Evolutionary conservation across 1,140 invertebrate species (phyloP).

Genomic region (Bombyx mori): DNA sequence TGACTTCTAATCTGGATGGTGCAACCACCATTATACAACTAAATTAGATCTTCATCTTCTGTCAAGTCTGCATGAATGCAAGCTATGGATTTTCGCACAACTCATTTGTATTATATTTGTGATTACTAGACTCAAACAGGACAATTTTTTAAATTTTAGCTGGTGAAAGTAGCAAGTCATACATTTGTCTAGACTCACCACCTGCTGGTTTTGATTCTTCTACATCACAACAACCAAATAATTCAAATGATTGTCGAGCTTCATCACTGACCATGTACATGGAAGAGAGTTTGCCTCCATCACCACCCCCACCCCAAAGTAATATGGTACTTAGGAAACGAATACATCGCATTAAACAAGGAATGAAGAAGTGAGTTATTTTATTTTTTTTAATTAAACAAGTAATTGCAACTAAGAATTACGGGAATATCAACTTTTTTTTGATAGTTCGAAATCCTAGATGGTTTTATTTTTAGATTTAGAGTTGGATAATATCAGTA

Average conservation of each 20-base stretch:
- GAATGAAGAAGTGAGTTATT: slow-evolving; percentile 82
- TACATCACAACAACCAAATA: slow-evolving; percentile 50
- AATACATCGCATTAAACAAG: slow-evolving; percentile 88
- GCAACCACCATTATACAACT: too few species aligned
- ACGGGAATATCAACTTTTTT: too few species aligned
- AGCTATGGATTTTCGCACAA: too few species aligned
- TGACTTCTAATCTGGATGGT: too few species aligned
- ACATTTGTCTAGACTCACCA: slow-evolving; percentile 75
- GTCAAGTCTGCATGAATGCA: too few species aligned
- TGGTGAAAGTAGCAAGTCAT: slow-evolving; percentile 75
- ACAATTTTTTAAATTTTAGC: slow-evolving; percentile 46
- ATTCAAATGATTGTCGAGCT: slow-evolving; percentile 53
- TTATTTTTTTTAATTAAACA: not conserved
- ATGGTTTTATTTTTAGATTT: too few species aligned
- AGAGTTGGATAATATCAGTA: too few species aligned
- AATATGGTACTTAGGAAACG: slow-evolving; percentile 88
- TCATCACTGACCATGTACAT: slow-evolving; percentile 63
- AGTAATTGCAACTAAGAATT: too few species aligned
- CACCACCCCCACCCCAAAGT: slow-evolving; percentile 79
- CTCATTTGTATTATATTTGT: too few species aligned
- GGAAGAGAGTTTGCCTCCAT: slow-evolving; percentile 72
- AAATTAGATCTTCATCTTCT: too few species aligned
- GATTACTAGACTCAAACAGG: too few species aligned
- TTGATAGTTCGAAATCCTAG: too few species aligned
- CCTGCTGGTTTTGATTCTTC: slow-evolving; percentile 67